Evolutionary conservation across 2,113 vertebrate genomes (phyloP).

Genomic region (Illadopsis cleaveri): DNA sequence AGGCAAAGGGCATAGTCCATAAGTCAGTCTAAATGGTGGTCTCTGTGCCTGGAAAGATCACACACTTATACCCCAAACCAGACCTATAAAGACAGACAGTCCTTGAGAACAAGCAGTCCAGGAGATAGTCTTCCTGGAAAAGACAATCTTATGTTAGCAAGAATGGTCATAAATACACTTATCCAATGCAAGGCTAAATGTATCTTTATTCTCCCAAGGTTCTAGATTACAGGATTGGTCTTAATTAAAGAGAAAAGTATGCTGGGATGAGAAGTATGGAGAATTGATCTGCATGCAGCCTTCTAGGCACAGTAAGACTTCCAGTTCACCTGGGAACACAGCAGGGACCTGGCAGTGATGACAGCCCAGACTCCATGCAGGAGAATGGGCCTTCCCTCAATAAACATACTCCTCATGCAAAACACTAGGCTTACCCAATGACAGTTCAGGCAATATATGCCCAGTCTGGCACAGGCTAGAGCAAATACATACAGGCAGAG

Average conservation of each 20-base stretch:
- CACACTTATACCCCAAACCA: background rate
- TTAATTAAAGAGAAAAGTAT: slow-evolving; percentile 1
- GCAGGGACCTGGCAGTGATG: background rate
- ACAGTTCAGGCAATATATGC: background rate
- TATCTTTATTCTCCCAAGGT: background rate
- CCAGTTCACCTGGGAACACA: background rate
- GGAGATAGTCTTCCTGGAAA: background rate
- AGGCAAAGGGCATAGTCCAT: background rate
- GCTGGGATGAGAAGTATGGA: background rate
- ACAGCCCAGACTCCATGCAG: background rate
- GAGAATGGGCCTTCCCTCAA: background rate
- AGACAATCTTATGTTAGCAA: background rate
- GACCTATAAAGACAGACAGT: background rate
- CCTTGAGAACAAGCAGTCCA: background rate
- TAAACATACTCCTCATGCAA: background rate
- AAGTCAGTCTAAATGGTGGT: background rate
- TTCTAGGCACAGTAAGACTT: background rate
- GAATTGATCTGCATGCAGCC: background rate
- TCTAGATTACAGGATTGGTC: background rate
- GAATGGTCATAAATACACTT: background rate
- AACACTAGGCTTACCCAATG: background rate
- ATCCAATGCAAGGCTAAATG: background rate
- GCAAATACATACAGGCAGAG: background rate
- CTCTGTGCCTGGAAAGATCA: background rate
- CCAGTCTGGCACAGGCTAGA: background rate